Percentiles rank a stretch among this genome's conserved stretches.
Conservation (phyloP, 2,797 vertebrate genomes). For the Pangasius djambal region DNA sequence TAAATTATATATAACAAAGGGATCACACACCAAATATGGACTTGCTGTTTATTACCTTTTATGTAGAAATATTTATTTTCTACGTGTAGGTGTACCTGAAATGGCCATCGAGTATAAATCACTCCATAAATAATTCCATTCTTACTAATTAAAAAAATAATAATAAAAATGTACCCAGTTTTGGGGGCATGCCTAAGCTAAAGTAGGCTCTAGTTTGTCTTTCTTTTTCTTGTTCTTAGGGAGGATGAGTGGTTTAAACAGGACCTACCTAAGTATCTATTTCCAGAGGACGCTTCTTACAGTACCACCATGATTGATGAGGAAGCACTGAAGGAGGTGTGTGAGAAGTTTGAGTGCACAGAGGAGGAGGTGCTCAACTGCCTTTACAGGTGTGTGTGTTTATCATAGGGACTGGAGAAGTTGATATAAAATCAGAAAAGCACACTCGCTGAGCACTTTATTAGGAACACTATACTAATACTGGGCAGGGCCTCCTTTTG, state of each 20-base stretch:
- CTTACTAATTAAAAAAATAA: background rate
- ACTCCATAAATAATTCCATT: background rate
- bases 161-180: background rate
- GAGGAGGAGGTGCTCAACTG: slow-evolving; percentile 96
- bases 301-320: slow-evolving; percentile 98
- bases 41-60: background rate
- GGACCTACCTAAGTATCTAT: slow-evolving; percentile 95
- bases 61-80: too few species aligned
- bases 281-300: slow-evolving; percentile 95
- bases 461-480: background rate
- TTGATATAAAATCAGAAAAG: background rate
- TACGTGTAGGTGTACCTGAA: background rate
- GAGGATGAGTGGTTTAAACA: slow-evolving; percentile 98
- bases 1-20: too few species aligned
- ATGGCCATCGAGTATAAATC: background rate
- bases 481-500: background rate
- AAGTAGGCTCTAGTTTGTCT: background rate
- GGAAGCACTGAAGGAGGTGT: slow-evolving; percentile 97
- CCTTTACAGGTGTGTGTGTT: slow-evolving; percentile 79
- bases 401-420: background rate
- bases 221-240: slow-evolving; percentile 66
- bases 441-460: background rate
- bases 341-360: slow-evolving; percentile 96
- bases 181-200: background rate
- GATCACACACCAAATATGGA: too few species aligned